Percentiles rank a stretch among this genome's conserved stretches.
Conservation (phyloP, 2,797 vertebrate genomes). For the Neoniphon sammara region DNA sequence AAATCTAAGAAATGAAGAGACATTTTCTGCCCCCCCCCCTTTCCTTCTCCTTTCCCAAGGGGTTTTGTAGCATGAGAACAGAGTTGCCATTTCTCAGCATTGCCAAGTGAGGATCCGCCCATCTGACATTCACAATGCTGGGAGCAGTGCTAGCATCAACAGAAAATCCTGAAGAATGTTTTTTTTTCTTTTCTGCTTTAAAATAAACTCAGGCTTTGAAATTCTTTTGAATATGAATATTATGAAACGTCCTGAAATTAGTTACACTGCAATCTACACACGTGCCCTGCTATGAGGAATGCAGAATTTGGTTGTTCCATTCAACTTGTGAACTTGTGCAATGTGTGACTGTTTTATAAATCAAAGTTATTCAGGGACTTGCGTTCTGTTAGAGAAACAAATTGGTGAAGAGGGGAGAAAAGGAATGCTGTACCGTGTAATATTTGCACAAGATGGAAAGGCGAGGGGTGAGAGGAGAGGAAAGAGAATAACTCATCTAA, state of each 20-base stretch:
- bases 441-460: constrained; percentile 33
- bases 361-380: constrained; percentile 32
- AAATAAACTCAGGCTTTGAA: constrained; percentile 48
- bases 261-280: constrained; percentile 8
- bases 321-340: constrained; percentile 9
- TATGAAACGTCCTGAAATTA: constrained; percentile 40
- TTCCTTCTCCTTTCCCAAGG: constrained; percentile 39
- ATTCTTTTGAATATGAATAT: constrained; percentile 3
- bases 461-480: not conserved
- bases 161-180: constrained; percentile 31
- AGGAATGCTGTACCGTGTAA: constrained; percentile 19
- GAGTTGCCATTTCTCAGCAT: constrained; percentile 60
- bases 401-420: not conserved
- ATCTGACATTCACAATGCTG: constrained; percentile 61
- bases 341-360: constrained; percentile 34
- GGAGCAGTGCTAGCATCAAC: constrained; percentile 59
- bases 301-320: constrained; percentile 8
- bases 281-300: not conserved
- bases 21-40: constrained; percentile 43
- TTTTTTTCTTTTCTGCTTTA: constrained; percentile 10
- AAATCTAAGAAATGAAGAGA: constrained; percentile 56
- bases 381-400: constrained; percentile 27
- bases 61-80: constrained; percentile 52
- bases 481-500: not conserved
- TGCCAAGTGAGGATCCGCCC: constrained; percentile 64